These are phyloP conservation scores for Aromia moschata DNA, from an alignment of 2,888 invertebrate genomes.

Conservation along the genomic window DNA sequence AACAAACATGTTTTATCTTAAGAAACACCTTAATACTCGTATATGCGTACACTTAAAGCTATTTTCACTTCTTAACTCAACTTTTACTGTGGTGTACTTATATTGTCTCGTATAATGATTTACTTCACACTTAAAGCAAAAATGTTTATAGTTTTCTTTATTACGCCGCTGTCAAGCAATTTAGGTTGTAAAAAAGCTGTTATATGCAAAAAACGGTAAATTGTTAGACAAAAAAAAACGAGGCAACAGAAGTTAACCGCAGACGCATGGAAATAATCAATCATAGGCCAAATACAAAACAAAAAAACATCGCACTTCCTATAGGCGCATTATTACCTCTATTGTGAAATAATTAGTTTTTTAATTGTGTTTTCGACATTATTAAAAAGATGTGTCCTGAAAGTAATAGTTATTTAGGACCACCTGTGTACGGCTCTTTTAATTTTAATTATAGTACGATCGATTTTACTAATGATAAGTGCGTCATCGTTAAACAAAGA, in stretches of 20 bases:
- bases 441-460: conserved; percentile 34
- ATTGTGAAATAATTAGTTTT: conserved; percentile 32
- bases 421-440: conserved; percentile 40
- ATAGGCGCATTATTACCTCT: conserved; percentile 14
- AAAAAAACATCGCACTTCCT: conserved; percentile 20
- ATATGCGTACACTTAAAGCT: not conserved
- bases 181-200: conserved; percentile 7
- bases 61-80: not conserved
- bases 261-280: conserved; percentile 19
- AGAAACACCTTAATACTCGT: no score
- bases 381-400: conserved; percentile 21
- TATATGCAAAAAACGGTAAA: conserved; percentile 20
- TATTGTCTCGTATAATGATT: conserved; percentile 9
- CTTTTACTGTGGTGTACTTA: conserved; percentile 3
- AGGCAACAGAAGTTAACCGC: conserved; percentile 17
- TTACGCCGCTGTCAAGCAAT: conserved; percentile 3
- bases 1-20: no score
- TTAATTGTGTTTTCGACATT: conserved; percentile 31
- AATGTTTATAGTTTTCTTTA: conserved; percentile 13
- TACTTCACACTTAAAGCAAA: conserved; percentile 13
- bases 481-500: conserved; percentile 47
- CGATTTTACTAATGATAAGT: conserved; percentile 43
- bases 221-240: conserved; percentile 11
- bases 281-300: conserved; percentile 22
- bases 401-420: conserved; percentile 28